These are phyloP conservation scores for Anoplophora glabripennis DNA, from an alignment of 1,140 invertebrate species.

Conservation along the genomic window DNA sequence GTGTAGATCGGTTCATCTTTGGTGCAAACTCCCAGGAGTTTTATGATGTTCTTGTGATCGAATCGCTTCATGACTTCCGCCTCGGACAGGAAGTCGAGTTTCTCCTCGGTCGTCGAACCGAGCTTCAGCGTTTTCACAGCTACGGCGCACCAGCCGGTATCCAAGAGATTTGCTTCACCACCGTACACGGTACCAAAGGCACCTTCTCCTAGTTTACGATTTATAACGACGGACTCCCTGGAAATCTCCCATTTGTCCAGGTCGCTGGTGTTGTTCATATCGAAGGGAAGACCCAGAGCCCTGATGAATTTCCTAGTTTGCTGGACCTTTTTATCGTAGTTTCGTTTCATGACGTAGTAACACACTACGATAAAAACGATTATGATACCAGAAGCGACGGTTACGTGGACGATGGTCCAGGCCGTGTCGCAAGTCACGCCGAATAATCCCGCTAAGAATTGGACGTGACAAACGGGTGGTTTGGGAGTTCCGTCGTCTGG, in stretches of 20 bases:
- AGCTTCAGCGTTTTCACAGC: slow-evolving; percentile 89
- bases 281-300: slow-evolving; percentile 19
- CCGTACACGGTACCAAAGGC: slow-evolving; percentile 87
- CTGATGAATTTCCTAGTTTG: slow-evolving; percentile 67
- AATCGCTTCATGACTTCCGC: slow-evolving; percentile 91
- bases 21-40: slow-evolving; percentile 81
- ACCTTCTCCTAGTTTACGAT: slow-evolving; percentile 83
- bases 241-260: slow-evolving; percentile 87
- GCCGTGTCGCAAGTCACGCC: slow-evolving; percentile 70
- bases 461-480: slow-evolving; percentile 58
- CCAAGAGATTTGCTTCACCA: slow-evolving; percentile 71
- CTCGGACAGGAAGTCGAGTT: slow-evolving; percentile 90
- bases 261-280: slow-evolving; percentile 18
- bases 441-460: slow-evolving; percentile 63
- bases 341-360: slow-evolving; percentile 61
- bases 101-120: slow-evolving; percentile 78
- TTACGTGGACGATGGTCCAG: slow-evolving; percentile 66
- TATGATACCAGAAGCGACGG: slow-evolving; percentile 63
- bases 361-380: slow-evolving; percentile 61
- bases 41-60: slow-evolving; percentile 87
- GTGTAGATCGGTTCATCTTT: slow-evolving; percentile 83
- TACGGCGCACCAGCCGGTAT: slow-evolving; percentile 75
- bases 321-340: slow-evolving; percentile 70
- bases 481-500: slow-evolving; percentile 70
- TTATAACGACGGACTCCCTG: slow-evolving; percentile 82